These are phyloP conservation scores for Eupithecia subumbrata DNA, from an alignment of 2,888 invertebrate species.

Conservation along the genomic window DNA sequence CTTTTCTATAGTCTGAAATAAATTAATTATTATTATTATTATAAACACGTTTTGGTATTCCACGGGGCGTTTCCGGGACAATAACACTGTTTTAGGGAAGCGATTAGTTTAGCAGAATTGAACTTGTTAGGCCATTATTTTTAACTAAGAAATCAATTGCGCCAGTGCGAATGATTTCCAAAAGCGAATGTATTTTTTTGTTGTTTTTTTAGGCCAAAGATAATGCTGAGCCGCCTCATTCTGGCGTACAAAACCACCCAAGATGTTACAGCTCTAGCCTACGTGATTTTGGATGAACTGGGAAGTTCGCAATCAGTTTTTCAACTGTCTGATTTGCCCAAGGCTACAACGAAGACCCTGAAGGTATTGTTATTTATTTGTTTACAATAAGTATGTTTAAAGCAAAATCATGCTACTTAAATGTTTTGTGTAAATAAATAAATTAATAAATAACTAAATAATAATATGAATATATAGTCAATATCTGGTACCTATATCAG, in stretches of 20 bases:
- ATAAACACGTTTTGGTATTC: too few species aligned
- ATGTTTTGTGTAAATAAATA: too few species aligned
- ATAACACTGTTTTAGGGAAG: background rate
- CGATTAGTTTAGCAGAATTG: too few species aligned
- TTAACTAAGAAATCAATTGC: background rate
- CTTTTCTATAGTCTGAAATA: too few species aligned
- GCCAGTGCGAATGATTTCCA: background rate
- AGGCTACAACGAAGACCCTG: constrained; percentile 49
- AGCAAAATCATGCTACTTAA: too few species aligned
- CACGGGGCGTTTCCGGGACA: background rate
- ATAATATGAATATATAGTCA: too few species aligned
- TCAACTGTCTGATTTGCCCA: constrained; percentile 59
- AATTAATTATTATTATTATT: too few species aligned
- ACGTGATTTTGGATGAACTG: constrained; percentile 66
- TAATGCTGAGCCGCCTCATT: constrained; percentile 62
- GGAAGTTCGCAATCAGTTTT: constrained; percentile 63
- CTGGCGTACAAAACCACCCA: constrained; percentile 35
- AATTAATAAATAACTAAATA: too few species aligned
- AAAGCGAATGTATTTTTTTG: background rate
- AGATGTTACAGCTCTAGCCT: constrained; percentile 47
- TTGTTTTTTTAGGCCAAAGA: constrained; percentile 67
- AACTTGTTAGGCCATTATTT: background rate
- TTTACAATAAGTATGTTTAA: too few species aligned
- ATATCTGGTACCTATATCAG: too few species aligned
- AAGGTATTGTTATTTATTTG: constrained; percentile 12